Base-by-base conservation (phyloP, 2,888 invertebrate species). In the Scaptomyza parva region DNA sequence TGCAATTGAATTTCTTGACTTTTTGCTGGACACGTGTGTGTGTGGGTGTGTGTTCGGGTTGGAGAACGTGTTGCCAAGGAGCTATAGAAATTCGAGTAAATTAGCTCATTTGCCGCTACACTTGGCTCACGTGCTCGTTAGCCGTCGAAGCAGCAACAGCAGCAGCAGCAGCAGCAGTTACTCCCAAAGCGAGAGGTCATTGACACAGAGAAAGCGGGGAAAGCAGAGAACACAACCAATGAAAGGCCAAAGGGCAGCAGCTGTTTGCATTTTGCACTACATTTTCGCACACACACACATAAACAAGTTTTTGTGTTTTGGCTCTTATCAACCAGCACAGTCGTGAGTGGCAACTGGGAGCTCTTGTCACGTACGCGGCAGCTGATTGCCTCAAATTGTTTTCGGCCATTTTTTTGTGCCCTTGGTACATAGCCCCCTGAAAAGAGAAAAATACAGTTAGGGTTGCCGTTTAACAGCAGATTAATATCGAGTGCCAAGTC, bases 21-120 rank as follows among this genome's bases (percentile, higher is more conserved):
- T 78, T 50, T 41, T 63, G 52, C 40, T 39, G 43, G 74, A 69
- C 82, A 86, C 82, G 78, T 83, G 80, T 61, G 69, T 57, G 48
- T 33, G n/a, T n/a, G n/a, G n/a, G n/a, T n/a, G 12, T 12, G 26
- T 1, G 28, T 20, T 2, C 6, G 26, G 26, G 1, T 26, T 26
- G 26, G 26, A 26, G 17, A 14, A 59, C 45, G 30, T 30, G 40
- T 40, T 30, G 47, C 45, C 59, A 43, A 69, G 59, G 28, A 72
- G 51, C 47, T 59, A 24, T 40, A 20, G 67, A 67, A 77, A 71
- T 71, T 71, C 51, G 70, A 76, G 72, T 73, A 89, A 89, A 88
- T 88, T 88, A 89, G 88, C 89, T 89, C 76, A 76, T 89, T 89
- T 89, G 85, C 87, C 80, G 86, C 80, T 87, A 89, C 89, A 88